phyloP scores from a whole-genome alignment of 2,888 invertebrate species.

The Oxycera nigricornis region DNA sequence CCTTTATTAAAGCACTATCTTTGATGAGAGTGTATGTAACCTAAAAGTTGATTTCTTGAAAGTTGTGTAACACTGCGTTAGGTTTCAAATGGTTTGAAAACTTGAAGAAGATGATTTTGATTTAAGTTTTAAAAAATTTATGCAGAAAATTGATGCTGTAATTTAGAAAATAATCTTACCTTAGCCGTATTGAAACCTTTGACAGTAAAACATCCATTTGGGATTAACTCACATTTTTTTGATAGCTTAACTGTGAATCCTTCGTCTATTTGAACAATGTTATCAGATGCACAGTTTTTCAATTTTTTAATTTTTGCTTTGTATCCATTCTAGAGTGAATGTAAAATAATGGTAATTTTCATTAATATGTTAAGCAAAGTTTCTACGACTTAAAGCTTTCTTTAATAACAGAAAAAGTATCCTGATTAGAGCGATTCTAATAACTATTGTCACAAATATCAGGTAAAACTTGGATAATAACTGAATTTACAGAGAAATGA shows the following conservation, averaged over 20 bases:
- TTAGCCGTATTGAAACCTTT: slow-evolving; percentile 60
- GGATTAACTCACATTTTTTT: slow-evolving; percentile 62
- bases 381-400: background rate
- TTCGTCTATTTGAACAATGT: slow-evolving; percentile 53
- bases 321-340: slow-evolving; percentile 56
- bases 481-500: too few species aligned
- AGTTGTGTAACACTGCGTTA: background rate
- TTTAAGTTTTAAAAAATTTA: too few species aligned
- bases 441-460: too few species aligned
- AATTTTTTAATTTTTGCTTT: slow-evolving; percentile 56
- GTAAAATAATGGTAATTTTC: background rate
- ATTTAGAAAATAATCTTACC: slow-evolving; percentile 49
- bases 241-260: slow-evolving; percentile 56
- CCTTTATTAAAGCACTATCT: slow-evolving; percentile 60
- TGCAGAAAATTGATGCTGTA: too few species aligned
- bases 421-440: too few species aligned
- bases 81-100: too few species aligned
- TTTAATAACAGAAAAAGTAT: too few species aligned
- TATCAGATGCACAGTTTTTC: slow-evolving; percentile 57
- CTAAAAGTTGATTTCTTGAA: slow-evolving; percentile 41
- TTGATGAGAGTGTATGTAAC: slow-evolving; percentile 60
- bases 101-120: too few species aligned
- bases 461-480: too few species aligned
- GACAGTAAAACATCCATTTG: slow-evolving; percentile 60
- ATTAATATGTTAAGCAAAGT: background rate